A percentile compares a stretch with the other conserved stretches of the same genome.
Evolutionary conservation across 1,140 invertebrate species (phyloP).

Genomic region (Calliopsis andreniformis): DNA sequence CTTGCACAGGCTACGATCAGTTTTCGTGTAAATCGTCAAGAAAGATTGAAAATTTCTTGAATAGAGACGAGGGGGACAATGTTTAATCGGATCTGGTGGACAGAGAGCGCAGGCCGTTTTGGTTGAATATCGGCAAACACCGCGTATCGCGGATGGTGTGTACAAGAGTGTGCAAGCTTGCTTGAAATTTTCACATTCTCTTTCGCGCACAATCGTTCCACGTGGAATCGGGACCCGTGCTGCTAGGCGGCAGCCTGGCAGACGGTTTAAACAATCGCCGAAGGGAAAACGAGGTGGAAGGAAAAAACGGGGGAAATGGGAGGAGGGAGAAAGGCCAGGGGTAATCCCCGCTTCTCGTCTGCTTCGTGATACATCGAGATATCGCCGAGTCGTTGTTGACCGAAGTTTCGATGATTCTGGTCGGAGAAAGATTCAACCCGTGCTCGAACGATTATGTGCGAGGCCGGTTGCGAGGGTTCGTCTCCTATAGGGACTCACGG

Average conservation of each 20-base stretch:
- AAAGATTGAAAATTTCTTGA: slow-evolving; percentile 49
- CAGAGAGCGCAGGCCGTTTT: slow-evolving; percentile 59
- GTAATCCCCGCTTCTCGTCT: slow-evolving; percentile 58
- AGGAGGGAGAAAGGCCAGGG: slow-evolving; percentile 37
- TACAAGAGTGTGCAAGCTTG: slow-evolving; percentile 59
- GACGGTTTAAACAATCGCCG: slow-evolving; percentile 67
- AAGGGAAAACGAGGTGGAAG: slow-evolving; percentile 62
- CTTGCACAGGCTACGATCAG: neutral
- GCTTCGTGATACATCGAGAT: slow-evolving; percentile 68
- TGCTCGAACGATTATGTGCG: slow-evolving; percentile 61
- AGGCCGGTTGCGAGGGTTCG: slow-evolving; percentile 23
- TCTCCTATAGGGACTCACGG: slow-evolving; percentile 19
- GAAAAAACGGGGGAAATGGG: slow-evolving; percentile 40
- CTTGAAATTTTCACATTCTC: slow-evolving; percentile 68
- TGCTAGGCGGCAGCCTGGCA: slow-evolving; percentile 44
- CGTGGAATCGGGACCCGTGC: slow-evolving; percentile 58
- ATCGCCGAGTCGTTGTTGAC: slow-evolving; percentile 71
- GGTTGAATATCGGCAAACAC: slow-evolving; percentile 61
- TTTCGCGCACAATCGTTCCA: slow-evolving; percentile 57
- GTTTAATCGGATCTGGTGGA: slow-evolving; percentile 61
- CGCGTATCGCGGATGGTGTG: slow-evolving; percentile 57
- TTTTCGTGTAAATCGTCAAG: slow-evolving; percentile 11
- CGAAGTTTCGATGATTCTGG: slow-evolving; percentile 70
- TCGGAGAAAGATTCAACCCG: slow-evolving; percentile 60
- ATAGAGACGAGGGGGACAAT: slow-evolving; percentile 33